phyloP scores from a whole-genome alignment of 2,888 invertebrate species.

The Cheilosia grossa region DNA sequence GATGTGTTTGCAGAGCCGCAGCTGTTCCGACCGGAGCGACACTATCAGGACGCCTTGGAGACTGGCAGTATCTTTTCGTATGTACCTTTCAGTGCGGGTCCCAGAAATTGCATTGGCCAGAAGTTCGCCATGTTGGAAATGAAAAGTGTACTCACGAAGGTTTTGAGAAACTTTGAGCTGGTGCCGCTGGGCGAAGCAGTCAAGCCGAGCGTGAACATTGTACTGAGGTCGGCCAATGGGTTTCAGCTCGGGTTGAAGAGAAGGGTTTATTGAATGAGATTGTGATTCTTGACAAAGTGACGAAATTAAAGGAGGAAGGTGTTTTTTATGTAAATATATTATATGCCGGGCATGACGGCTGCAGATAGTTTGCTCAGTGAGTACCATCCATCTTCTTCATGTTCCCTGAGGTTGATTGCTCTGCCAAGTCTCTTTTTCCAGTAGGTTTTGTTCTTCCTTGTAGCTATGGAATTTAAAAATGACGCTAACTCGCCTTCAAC shows the following conservation, averaged over 20 bases:
- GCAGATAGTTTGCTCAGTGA: no score
- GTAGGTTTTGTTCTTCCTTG: no score
- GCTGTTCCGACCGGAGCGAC: slow-evolving; percentile 79
- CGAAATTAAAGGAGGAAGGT: neutral
- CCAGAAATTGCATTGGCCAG: slow-evolving; percentile 83
- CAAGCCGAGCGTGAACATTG: slow-evolving; percentile 76
- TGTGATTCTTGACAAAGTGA: neutral
- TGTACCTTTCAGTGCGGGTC: slow-evolving; percentile 81
- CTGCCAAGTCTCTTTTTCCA: no score
- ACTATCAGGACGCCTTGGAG: slow-evolving; percentile 83
- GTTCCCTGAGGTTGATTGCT: no score
- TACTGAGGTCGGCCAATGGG: slow-evolving; percentile 78
- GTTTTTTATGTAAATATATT: no score
- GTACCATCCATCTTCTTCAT: no score
- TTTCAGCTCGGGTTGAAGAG: slow-evolving; percentile 78
- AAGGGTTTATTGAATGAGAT: slow-evolving; percentile 38
- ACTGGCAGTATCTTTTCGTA: slow-evolving; percentile 76
- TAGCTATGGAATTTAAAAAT: no score
- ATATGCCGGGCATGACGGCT: no score
- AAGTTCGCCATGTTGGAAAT: slow-evolving; percentile 79
- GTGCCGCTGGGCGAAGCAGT: slow-evolving; percentile 77
- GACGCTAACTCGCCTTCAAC: no score
- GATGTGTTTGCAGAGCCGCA: slow-evolving; percentile 76
- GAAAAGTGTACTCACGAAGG: slow-evolving; percentile 78
- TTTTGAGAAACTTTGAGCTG: slow-evolving; percentile 77